These are phyloP conservation scores for Passer domesticus DNA, from an alignment of 2,113 vertebrate genomes.

Conservation along the genomic window DNA sequence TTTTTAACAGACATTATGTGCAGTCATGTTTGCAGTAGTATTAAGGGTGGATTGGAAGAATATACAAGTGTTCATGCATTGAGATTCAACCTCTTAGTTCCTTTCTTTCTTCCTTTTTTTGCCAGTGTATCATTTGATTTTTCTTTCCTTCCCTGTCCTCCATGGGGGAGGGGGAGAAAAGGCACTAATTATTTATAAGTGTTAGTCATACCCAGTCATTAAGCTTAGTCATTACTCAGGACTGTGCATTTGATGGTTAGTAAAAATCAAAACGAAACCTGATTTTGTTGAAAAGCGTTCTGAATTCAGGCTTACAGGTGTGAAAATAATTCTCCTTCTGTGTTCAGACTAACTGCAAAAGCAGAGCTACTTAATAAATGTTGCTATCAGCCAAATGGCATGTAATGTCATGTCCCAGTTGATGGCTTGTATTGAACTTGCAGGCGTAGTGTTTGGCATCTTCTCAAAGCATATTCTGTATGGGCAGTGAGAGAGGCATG, in stretches of 20 bases:
- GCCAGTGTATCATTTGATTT: not conserved
- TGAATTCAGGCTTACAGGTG: slow-evolving; percentile 4
- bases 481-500: not conserved
- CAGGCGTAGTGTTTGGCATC: not conserved
- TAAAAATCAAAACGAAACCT: slow-evolving; percentile 34
- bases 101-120: not conserved
- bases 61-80: not conserved
- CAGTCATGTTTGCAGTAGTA: not conserved
- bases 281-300: slow-evolving; percentile 5
- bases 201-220: slow-evolving; percentile 65
- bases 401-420: not conserved
- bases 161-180: not conserved
- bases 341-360: not conserved
- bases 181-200: slow-evolving; percentile 63
- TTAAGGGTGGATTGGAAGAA: not conserved
- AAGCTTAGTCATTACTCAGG: slow-evolving; percentile 58
- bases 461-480: not conserved
- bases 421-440: not conserved
- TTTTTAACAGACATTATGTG: not conserved
- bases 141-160: slow-evolving; percentile 1
- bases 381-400: not conserved
- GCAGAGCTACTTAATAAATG: not conserved
- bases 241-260: slow-evolving; percentile 54
- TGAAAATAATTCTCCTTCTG: not conserved
- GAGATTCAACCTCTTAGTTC: not conserved